These are phyloP conservation scores for Beris chalybata DNA, from an alignment of 2,888 invertebrate genomes.

Conservation along the genomic window DNA sequence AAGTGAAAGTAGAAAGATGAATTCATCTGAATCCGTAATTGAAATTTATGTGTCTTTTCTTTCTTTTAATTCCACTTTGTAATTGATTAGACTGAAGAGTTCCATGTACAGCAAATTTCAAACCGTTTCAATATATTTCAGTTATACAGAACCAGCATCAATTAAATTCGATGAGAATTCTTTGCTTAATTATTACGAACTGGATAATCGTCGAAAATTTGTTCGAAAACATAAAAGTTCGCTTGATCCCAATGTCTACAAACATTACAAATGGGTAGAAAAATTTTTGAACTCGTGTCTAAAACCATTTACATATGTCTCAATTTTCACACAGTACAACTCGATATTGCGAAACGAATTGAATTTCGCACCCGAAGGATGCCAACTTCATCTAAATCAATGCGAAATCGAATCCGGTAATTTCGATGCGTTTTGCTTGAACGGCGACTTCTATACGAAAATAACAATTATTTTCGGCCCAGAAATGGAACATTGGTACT, in stretches of 20 bases:
- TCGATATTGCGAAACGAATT: slow-evolving; percentile 14
- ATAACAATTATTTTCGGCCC: slow-evolving; percentile 15
- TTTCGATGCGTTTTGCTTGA: slow-evolving; percentile 13
- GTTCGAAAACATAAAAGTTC: background rate
- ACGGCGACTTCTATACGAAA: slow-evolving; percentile 13
- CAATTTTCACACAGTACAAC: slow-evolving; percentile 9
- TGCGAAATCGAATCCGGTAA: slow-evolving; percentile 16
- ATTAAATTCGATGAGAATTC: slow-evolving; percentile 14
- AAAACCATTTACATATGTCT: background rate
- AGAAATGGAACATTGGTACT: slow-evolving; percentile 28
- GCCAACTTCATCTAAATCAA: slow-evolving; percentile 15
- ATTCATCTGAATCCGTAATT: too few species aligned
- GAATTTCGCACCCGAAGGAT: background rate
- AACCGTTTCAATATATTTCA: background rate
- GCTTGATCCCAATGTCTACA: slow-evolving; percentile 6
- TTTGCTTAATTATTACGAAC: slow-evolving; percentile 3
- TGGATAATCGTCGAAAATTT: slow-evolving; percentile 3
- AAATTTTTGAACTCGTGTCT: background rate
- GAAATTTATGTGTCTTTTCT: too few species aligned
- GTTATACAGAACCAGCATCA: background rate
- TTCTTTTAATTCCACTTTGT: too few species aligned
- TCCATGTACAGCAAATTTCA: too few species aligned
- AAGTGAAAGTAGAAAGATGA: too few species aligned
- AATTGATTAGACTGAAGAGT: too few species aligned
- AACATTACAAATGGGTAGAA: slow-evolving; percentile 24